Base-by-base conservation (phyloP, 23 tunicate species). In the Phallusia fumigata region DNA sequence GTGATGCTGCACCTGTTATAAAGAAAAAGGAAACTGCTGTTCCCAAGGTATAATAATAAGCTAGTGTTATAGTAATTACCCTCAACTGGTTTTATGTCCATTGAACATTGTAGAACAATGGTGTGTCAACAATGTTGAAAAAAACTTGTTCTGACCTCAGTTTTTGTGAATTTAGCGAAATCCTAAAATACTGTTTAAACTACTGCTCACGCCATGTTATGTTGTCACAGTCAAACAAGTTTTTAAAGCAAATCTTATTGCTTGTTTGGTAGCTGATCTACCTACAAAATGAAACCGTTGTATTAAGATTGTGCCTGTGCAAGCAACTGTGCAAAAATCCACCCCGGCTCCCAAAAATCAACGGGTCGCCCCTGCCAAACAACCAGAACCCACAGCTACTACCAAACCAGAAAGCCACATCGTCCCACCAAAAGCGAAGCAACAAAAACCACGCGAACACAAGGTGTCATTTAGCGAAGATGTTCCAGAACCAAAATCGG, bases 401-500 rank as follows among this genome's bases (percentile, higher is more conserved):
- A 13, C 5, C 69, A 74, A 74, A 19, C 33, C 78, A 74, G 74
- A 28, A 26, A 65, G 6, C 31, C 8, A 65, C 6, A 8, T 30
- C 11, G 32, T 12, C 6, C 6, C 74, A 5, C 31, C 47, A 40
- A 40, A 40, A 40, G 69, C 69, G 5, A 22, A 58, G 13, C 26
- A 58, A 24, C 28, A 22, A 58, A 58, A 58, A 13, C 69, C 69
- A 21, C 69, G 69, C 3, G 69, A 58, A 13, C 28, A 22, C 69
- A 52, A 83, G 73, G 86, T 83, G 26, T 83, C 86, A 6, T 83
- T 83, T 69, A 83, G 73, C 35, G 86, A 83, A 35, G 86, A 83
- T 36, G 85, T 82, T 0, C 50, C 64, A 19, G 72, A 75, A 22
- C 76, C 75, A 45, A 31, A 26, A 30, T 74, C 45, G 72, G 35